These are phyloP conservation scores for Xerus rutilus DNA, from an alignment of 2,797 vertebrate species.

Conservation along the genomic window DNA sequence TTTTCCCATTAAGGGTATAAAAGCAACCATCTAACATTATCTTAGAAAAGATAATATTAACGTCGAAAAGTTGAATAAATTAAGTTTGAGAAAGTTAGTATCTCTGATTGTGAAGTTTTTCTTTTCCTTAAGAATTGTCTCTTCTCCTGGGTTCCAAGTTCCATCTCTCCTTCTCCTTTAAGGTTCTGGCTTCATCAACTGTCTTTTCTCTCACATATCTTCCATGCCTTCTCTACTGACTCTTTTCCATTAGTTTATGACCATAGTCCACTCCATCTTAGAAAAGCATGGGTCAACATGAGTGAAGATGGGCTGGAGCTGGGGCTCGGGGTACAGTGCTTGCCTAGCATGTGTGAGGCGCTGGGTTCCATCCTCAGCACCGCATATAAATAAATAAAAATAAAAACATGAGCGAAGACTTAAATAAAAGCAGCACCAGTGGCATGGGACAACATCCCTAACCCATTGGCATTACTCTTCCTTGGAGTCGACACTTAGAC, in stretches of 20 bases:
- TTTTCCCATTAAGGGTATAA: slow-evolving; percentile 13
- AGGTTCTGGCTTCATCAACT: neutral
- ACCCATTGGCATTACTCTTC: neutral
- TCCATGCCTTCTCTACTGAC: neutral
- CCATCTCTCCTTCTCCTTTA: neutral
- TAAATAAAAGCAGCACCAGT: neutral
- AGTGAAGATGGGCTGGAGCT: neutral
- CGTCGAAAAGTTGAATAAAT: neutral
- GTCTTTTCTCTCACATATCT: neutral
- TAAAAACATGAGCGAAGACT: neutral
- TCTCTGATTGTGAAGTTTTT: slow-evolving; percentile 26
- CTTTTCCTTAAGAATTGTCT: neutral
- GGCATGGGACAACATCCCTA: neutral
- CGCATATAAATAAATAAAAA: no score
- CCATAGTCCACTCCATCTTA: neutral
- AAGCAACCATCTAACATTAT: neutral
- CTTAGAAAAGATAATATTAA: slow-evolving; percentile 13
- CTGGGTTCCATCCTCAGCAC: no score
- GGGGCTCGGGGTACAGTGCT: no score
- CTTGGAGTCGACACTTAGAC: neutral
- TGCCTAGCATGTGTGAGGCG: no score
- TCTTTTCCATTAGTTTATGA: neutral
- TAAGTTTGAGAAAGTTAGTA: neutral
- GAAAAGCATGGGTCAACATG: neutral
- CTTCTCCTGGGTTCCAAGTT: neutral